phyloP scores from a whole-genome alignment of 92 coral and sea anemone species.

The Pocillopora grandis region DNA sequence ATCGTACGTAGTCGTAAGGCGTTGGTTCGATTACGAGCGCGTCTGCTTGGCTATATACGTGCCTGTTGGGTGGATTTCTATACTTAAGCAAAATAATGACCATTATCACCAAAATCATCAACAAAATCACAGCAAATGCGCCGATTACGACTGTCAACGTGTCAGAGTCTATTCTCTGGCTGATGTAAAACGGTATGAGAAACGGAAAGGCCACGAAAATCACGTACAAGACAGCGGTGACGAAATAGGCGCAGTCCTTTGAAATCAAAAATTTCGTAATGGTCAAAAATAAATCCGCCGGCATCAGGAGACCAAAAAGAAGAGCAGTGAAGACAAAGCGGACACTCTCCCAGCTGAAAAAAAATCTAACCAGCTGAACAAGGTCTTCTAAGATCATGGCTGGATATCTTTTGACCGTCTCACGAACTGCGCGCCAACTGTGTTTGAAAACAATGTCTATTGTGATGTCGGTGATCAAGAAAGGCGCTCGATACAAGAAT shows the following conservation, averaged over 20 bases:
- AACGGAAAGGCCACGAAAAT: slow-evolving; percentile 86
- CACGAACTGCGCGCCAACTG: slow-evolving; percentile 96
- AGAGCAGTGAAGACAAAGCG: slow-evolving; percentile 85
- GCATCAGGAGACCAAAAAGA: slow-evolving; percentile 93
- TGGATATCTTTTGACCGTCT: slow-evolving; percentile 89
- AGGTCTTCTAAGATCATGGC: slow-evolving; percentile 69
- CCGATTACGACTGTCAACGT: slow-evolving; percentile 66
- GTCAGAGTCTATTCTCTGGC: slow-evolving; percentile 51
- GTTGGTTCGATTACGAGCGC: slow-evolving; percentile 66
- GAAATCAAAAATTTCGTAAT: slow-evolving; percentile 69
- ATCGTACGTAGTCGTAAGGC: slow-evolving; percentile 90
- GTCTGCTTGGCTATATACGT: not conserved
- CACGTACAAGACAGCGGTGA: slow-evolving; percentile 64
- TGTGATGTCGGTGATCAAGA: slow-evolving; percentile 82
- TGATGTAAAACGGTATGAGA: slow-evolving; percentile 69
- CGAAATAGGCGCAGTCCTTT: slow-evolving; percentile 59
- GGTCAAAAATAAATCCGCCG: slow-evolving; percentile 89
- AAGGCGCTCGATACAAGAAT: slow-evolving; percentile 93
- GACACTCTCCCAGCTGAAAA: slow-evolving; percentile 87
- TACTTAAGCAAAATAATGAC: slow-evolving; percentile 59
- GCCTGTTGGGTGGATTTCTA: slow-evolving; percentile 8
- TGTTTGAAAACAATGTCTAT: slow-evolving; percentile 79
- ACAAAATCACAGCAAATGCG: slow-evolving; percentile 61
- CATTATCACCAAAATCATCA: slow-evolving; percentile 69
- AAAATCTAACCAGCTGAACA: slow-evolving; percentile 45